Conservation (phyloP, 2,888 invertebrate genomes). For the Cantharis nigra region DNA sequence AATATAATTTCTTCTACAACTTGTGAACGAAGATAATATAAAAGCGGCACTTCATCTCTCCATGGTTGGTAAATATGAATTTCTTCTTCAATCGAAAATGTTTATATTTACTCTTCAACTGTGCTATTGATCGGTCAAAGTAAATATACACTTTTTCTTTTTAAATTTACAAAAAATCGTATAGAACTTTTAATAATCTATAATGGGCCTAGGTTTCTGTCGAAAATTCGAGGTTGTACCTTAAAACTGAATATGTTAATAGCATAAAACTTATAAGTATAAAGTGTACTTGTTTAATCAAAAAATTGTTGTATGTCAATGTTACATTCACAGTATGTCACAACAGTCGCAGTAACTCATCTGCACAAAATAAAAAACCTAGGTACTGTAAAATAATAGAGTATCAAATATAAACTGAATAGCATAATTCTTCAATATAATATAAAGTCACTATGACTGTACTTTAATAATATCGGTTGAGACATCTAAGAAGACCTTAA, state of each 20-base stretch:
- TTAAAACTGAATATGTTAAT: not conserved
- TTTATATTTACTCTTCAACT: not conserved
- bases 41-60: not conserved
- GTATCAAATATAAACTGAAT: no score
- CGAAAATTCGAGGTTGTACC: not conserved
- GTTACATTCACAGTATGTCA: no score
- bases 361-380: no score
- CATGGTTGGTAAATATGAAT: conserved; percentile 1
- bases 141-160: not conserved
- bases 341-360: no score
- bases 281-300: no score
- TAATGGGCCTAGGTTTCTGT: not conserved
- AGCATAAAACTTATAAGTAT: not conserved
- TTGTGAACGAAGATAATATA: not conserved
- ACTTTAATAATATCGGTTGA: no score
- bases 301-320: no score
- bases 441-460: no score
- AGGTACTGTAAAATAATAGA: no score
- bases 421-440: no score
- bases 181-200: not conserved
- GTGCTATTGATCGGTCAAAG: not conserved
- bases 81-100: not conserved
- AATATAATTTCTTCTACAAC: not conserved
- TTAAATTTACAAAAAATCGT: not conserved
- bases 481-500: no score